A percentile compares a stretch with the other conserved stretches of the same genome.
Conservation (phyloP, 2,113 vertebrate genomes). For the Herpetotheres cachinnans region DNA sequence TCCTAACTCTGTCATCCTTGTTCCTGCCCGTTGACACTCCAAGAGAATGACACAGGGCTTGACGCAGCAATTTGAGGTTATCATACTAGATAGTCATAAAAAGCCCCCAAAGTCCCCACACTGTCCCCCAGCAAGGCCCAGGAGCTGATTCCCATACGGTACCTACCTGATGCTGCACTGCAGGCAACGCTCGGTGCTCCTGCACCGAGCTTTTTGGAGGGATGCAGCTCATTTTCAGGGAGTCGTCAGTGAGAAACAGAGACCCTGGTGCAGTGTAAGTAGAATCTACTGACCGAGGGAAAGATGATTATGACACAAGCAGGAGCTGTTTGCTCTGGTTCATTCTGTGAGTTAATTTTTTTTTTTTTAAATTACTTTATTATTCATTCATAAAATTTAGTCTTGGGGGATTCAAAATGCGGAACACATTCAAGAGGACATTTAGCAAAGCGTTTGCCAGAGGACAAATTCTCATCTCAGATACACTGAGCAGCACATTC, state of each 20-base stretch:
- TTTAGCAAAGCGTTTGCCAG: neutral
- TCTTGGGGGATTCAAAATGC: neutral
- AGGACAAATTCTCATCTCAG: neutral
- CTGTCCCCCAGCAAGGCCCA: neutral
- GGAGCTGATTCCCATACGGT: neutral
- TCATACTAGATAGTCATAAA: fast-evolving
- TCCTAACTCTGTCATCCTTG: fast-evolving
- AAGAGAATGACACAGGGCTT: neutral
- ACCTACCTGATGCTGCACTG: neutral
- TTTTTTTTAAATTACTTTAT: neutral
- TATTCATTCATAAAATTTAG: neutral
- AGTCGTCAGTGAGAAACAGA: neutral
- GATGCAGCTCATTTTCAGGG: neutral
- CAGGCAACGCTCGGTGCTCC: fast-evolving
- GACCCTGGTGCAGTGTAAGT: fast-evolving
- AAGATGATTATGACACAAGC: neutral
- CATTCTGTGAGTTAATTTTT: neutral
- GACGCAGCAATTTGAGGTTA: neutral
- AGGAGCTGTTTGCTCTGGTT: neutral
- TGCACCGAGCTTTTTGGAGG: neutral
- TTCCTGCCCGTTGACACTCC: fast-evolving
- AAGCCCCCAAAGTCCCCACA: neutral
- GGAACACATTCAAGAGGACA: neutral
- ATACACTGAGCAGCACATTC: neutral
- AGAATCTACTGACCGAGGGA: neutral